phyloP scores from a whole-genome alignment of 2,797 vertebrate genomes.

The Mycteria americana region DNA sequence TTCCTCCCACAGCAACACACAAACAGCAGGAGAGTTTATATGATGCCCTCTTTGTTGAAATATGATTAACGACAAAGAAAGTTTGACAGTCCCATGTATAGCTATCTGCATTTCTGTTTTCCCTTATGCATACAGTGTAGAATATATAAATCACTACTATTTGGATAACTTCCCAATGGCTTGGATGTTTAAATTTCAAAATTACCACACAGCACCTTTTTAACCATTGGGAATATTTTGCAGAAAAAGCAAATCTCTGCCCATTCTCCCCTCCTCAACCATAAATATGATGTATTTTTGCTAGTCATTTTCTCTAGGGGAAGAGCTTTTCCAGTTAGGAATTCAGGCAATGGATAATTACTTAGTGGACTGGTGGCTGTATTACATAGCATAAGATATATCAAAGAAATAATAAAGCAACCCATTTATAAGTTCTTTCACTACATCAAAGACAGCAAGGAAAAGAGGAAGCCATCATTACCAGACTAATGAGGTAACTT shows the following conservation, averaged over 20 bases:
- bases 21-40: neutral
- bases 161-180: neutral
- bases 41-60: neutral
- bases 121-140: neutral
- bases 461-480: conserved; percentile 2
- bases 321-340: neutral
- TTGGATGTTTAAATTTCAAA: neutral
- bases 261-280: neutral
- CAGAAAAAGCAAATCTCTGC: neutral
- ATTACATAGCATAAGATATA: neutral
- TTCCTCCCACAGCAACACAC: neutral
- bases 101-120: neutral
- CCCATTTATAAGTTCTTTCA: neutral
- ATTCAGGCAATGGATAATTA: neutral
- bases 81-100: neutral
- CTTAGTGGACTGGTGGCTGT: neutral
- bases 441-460: conserved; percentile 6
- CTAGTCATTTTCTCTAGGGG: neutral
- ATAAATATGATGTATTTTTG: neutral
- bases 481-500: conserved; percentile 6
- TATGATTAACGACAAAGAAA: neutral
- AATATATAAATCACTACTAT: neutral
- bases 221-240: neutral
- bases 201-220: neutral
- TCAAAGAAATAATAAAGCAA: neutral